Base-by-base conservation (phyloP, 2,113 vertebrate species). In the Nothobranchius kuhntae region DNA sequence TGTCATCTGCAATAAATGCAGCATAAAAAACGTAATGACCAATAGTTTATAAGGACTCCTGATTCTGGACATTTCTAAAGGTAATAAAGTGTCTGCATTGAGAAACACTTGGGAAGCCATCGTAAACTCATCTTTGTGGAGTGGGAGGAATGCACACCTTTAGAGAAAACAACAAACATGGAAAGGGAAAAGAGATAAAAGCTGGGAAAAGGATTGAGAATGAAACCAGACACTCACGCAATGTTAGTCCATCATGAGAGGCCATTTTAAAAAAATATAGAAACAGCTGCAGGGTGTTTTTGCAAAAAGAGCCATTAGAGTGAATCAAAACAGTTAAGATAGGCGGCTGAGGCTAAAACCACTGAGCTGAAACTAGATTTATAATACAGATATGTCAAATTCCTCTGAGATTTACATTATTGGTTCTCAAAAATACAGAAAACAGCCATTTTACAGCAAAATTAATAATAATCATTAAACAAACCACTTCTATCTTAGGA, bases 251-350 rank as follows among this genome's bases (percentile, higher is more conserved):
- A 35, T 3, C 3, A 21, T 44, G 38, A 30, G 15, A 61, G 30
- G 14, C 44, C 17, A 26, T 26, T 13, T 14, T 30, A 1, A 1
- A 50, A 50, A 57, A 14, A 50, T 12, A 54, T 30, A 12, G 48
- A 60, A 73, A 54, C 71, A 73, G 35, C 53, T 67, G 51, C 45
- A 30, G 42, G 56, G 26, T 60, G 46, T 65, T 54, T 56, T 62
- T 2, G 59, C 38, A 17, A 45, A 58, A 42, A 36, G 13, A 38
- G 44, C 55, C n/a, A 46, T n/a, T 30, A 21, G 44, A 48, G 51
- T 6, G 35, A n/a, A 74, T 74, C 51, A 61, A 51, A 61, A 67
- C 44, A 50, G 10, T 21, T 2, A 48, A 50, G 63, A 10, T 61
- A 35, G 14, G n/a, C 17, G 40, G 40, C 53, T 9, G 58, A 61